Evolutionary conservation across 2,888 invertebrate genomes (phyloP).

Genomic region (Ennomos fuscantarius): DNA sequence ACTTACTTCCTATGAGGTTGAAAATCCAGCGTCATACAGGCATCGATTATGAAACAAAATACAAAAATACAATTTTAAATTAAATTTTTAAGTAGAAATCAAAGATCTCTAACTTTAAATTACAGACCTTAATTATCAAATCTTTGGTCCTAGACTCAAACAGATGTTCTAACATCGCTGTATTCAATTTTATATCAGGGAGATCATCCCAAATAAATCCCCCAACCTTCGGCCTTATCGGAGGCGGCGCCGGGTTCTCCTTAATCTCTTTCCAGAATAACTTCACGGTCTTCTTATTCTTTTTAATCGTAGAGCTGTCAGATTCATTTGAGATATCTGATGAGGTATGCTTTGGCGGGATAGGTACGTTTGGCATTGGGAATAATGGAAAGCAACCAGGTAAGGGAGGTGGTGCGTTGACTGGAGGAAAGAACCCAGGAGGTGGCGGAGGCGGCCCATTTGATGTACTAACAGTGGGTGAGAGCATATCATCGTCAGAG

Average conservation of each 20-base stretch:
- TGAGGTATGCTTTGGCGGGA: slow-evolving; percentile 65
- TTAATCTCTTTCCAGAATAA: slow-evolving; percentile 99
- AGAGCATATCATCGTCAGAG: slow-evolving; percentile 93
- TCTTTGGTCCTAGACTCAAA: slow-evolving; percentile 99
- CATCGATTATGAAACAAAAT: too few species aligned
- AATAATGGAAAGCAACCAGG: slow-evolving; percentile 79
- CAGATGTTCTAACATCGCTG: slow-evolving; percentile 96
- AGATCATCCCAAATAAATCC: slow-evolving; percentile 97
- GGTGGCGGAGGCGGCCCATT: slow-evolving; percentile 93
- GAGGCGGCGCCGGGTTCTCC: slow-evolving; percentile 87
- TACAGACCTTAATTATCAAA: slow-evolving; percentile 91
- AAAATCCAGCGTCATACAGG: too few species aligned
- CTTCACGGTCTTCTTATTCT: slow-evolving; percentile 98
- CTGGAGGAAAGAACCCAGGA: slow-evolving; percentile 86
- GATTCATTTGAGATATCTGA: slow-evolving; percentile 71
- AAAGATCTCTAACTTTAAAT: slow-evolving; percentile 32
- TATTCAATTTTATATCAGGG: slow-evolving; percentile 93
- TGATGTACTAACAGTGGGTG: slow-evolving; percentile 87
- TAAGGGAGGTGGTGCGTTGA: slow-evolving; percentile 78
- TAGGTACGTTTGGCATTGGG: slow-evolving; percentile 69
- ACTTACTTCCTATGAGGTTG: too few species aligned
- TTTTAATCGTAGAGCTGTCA: slow-evolving; percentile 86
- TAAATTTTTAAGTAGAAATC: slow-evolving; percentile 35
- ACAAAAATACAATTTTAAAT: too few species aligned
- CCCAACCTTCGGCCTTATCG: slow-evolving; percentile 84